A percentile compares a stretch with the other conserved stretches of the same genome.
Evolutionary conservation across 2,888 invertebrate species (phyloP).

Genomic region (Pycnomerus fuliginosus): DNA sequence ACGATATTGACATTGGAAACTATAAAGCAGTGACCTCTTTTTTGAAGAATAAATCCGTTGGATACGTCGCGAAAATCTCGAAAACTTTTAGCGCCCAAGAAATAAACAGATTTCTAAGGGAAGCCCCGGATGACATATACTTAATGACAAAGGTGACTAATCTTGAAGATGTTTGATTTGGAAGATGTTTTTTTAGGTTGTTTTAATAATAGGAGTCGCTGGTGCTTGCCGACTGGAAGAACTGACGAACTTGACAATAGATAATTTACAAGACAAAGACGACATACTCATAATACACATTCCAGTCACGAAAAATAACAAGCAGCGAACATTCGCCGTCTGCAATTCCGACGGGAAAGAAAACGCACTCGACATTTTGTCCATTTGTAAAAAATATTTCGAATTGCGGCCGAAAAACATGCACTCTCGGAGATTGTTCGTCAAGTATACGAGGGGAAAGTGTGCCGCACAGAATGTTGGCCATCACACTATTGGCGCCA

Average conservation of each 20-base stretch:
- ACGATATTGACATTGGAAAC: conserved; percentile 9
- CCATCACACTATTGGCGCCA: not conserved
- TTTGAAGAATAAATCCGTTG: too few relatives aligned
- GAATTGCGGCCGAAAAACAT: not conserved
- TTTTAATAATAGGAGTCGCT: conserved; percentile 10
- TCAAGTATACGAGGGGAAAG: not conserved
- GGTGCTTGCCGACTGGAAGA: conserved; percentile 15
- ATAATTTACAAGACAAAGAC: conserved; percentile 11
- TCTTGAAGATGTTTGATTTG: not conserved
- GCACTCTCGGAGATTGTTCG: not conserved
- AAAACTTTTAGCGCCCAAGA: not conserved
- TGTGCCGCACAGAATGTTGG: not conserved
- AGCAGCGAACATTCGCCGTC: conserved; percentile 10
- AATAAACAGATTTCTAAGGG: conserved; percentile 4
- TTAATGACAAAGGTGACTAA: conserved; percentile 1
- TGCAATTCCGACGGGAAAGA: conserved; percentile 5
- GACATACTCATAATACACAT: conserved; percentile 11
- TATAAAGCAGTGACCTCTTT: not conserved
- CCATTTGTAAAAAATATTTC: conserved; percentile 10
- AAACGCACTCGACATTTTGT: conserved; percentile 7
- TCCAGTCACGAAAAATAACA: conserved; percentile 10
- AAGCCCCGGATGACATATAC: conserved; percentile 3
- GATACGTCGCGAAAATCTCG: too few relatives aligned
- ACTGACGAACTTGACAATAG: conserved; percentile 8
- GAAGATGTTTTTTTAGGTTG: conserved; percentile 2